Percentiles rank a stretch among this genome's conserved stretches.
phyloP scores from a whole-genome alignment of 2,888 invertebrate species.

The Ceratothoa steindachneri region DNA sequence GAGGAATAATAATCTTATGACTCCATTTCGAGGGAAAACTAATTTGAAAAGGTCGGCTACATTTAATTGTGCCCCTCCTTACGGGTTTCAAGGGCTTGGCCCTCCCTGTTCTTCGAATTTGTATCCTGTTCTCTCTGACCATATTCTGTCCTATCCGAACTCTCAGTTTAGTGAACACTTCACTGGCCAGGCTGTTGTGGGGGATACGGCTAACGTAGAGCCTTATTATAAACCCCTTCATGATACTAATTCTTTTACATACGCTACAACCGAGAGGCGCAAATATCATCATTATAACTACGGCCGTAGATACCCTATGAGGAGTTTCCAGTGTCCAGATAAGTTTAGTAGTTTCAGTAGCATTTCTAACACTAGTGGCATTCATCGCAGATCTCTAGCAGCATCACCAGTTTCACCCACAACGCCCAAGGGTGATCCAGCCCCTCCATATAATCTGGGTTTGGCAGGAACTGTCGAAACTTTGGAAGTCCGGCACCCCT shows the following conservation, averaged over 20 bases:
- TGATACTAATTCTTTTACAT: background rate
- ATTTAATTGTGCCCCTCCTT: conserved; percentile 23
- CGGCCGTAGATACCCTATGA: background rate
- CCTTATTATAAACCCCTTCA: background rate
- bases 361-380: background rate
- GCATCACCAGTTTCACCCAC: background rate
- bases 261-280: background rate
- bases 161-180: background rate
- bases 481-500: background rate
- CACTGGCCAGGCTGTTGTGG: background rate
- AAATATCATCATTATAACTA: background rate
- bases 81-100: background rate
- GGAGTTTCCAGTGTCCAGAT: background rate
- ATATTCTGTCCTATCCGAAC: background rate
- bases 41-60: conserved; percentile 21
- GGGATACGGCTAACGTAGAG: background rate
- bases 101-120: background rate
- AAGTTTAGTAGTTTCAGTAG: background rate
- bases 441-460: background rate
- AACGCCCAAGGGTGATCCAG: background rate
- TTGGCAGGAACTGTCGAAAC: conserved; percentile 1
- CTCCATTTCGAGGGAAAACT: background rate
- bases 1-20: background rate
- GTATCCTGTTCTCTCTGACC: conserved; percentile 1
- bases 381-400: background rate